phyloP scores from a whole-genome alignment of 2,113 vertebrate genomes.

The Verasper variegatus region DNA sequence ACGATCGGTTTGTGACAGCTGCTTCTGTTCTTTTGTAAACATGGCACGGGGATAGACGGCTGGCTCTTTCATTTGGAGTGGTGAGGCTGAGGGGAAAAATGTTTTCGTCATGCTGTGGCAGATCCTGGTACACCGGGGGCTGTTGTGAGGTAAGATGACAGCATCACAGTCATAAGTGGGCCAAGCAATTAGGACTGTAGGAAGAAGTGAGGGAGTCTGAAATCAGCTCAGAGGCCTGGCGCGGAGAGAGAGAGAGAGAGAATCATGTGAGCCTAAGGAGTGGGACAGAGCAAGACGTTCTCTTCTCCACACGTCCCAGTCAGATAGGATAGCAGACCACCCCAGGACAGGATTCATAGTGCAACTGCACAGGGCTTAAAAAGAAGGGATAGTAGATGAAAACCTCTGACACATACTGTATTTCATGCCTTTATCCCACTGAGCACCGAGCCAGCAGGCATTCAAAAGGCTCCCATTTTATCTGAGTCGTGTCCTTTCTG shows the following conservation, averaged over 20 bases:
- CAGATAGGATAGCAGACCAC: constrained; percentile 32
- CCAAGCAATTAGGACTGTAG: constrained; percentile 62
- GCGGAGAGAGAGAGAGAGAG: constrained; percentile 36
- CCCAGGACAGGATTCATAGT: constrained; percentile 32
- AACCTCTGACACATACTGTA: constrained; percentile 40
- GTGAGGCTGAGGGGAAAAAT: not conserved
- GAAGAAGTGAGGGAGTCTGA: constrained; percentile 47
- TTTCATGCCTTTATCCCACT: constrained; percentile 58
- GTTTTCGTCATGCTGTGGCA: constrained; percentile 45
- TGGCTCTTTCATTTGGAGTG: constrained; percentile 23
- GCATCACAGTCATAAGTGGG: constrained; percentile 53
- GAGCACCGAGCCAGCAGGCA: constrained; percentile 45
- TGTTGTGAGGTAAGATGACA: constrained; percentile 57
- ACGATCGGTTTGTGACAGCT: constrained; percentile 45
- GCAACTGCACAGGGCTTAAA: constrained; percentile 20
- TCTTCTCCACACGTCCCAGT: constrained; percentile 15
- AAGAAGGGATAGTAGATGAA: constrained; percentile 30
- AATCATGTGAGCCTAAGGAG: constrained; percentile 36
- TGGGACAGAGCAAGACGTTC: constrained; percentile 27
- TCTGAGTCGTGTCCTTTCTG: constrained; percentile 43
- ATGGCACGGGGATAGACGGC: constrained; percentile 5
- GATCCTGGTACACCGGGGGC: constrained; percentile 35
- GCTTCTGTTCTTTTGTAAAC: constrained; percentile 36
- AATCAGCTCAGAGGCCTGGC: constrained; percentile 43
- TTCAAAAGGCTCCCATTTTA: constrained; percentile 46